Percentiles rank a stretch among this genome's conserved stretches.
phyloP scores from a whole-genome alignment of 2,113 vertebrate species.

The Dendropsophus ebraccatus region DNA sequence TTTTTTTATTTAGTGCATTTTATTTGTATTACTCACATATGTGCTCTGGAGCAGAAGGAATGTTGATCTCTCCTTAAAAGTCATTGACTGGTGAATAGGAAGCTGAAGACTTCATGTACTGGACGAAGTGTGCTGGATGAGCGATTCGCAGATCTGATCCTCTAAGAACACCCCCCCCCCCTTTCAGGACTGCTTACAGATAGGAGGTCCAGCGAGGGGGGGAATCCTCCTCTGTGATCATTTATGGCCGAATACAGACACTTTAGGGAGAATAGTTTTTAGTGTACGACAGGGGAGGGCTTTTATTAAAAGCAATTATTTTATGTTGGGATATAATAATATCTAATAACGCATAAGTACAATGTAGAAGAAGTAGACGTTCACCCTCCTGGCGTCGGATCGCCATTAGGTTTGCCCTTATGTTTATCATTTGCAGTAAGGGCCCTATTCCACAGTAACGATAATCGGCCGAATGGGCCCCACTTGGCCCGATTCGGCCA shows the following conservation, averaged over 20 bases:
- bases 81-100: constrained; percentile 14
- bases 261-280: not conserved
- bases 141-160: not conserved
- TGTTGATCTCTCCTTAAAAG: not conserved
- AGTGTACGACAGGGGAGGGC: not conserved
- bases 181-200: not conserved
- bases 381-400: too few species aligned
- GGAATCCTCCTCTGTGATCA: not conserved
- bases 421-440: too few species aligned
- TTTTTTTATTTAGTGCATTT: constrained; percentile 21
- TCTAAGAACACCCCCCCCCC: not conserved
- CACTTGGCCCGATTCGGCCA: too few species aligned
- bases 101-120: not conserved
- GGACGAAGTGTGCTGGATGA: not conserved
- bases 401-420: too few species aligned
- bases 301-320: not conserved
- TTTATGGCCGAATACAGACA: not conserved
- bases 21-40: constrained; percentile 23
- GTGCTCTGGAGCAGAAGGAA: constrained; percentile 19
- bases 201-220: not conserved
- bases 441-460: too few species aligned
- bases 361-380: too few species aligned
- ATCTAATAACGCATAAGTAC: too few species aligned
- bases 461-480: too few species aligned
- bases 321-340: not conserved